Percentiles rank a stretch among this genome's conserved stretches.
These are phyloP conservation scores for Cheilinus undulatus DNA, from an alignment of 2,113 vertebrate genomes.

Conservation along the genomic window DNA sequence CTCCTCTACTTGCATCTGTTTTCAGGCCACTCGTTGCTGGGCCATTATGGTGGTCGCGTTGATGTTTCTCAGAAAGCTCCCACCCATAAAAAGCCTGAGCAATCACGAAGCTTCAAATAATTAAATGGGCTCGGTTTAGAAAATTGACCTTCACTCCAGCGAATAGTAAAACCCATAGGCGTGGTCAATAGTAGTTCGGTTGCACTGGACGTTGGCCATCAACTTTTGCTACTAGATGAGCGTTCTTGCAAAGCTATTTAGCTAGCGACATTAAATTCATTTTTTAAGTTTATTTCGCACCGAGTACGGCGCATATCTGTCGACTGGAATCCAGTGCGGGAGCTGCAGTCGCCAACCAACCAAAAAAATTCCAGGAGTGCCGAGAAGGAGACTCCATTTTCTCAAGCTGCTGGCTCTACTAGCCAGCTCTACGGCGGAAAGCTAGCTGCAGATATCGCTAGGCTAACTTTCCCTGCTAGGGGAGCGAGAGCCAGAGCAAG, in stretches of 20 bases:
- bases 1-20: background rate
- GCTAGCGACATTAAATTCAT: conserved; percentile 7
- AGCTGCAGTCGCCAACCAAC: background rate
- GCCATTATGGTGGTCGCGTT: background rate
- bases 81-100: conserved; percentile 1
- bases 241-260: conserved; percentile 49
- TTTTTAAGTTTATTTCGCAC: background rate
- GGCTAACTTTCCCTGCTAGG: conserved; percentile 67
- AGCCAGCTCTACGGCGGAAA: conserved; percentile 43
- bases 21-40: background rate
- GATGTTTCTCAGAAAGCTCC: background rate
- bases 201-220: conserved; percentile 65
- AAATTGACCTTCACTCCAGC: conserved; percentile 59
- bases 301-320: background rate
- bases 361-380: conserved; percentile 49
- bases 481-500: conserved; percentile 30
- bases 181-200: conserved; percentile 62
- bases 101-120: conserved; percentile 24
- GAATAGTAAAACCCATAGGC: conserved; percentile 58
- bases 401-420: conserved; percentile 33
- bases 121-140: background rate
- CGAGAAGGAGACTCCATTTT: conserved; percentile 69
- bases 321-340: background rate
- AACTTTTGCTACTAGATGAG: conserved; percentile 74
- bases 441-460: conserved; percentile 64